Percentiles rank a stretch among this genome's conserved stretches.
Evolutionary conservation across 2,113 vertebrate genomes (phyloP).

Genomic region (Eleginops maclovinus): DNA sequence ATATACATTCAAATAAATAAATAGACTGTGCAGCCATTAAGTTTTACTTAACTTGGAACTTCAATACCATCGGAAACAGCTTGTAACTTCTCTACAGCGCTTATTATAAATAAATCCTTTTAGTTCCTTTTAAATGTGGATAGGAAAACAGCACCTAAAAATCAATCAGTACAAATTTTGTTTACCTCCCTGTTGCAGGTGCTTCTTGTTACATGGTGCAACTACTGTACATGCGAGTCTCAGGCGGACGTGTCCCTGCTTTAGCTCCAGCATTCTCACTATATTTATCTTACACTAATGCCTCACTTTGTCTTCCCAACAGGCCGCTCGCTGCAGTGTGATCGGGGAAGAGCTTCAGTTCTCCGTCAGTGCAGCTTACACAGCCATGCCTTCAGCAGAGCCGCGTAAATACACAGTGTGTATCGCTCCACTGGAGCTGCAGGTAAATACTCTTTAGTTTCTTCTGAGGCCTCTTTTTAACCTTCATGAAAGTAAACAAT

Average conservation of each 20-base stretch:
- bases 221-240: not conserved
- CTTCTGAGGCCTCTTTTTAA: not conserved
- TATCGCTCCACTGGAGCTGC: slow-evolving; percentile 88
- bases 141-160: not conserved
- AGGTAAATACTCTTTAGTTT: slow-evolving; percentile 83
- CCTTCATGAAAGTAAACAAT: not conserved
- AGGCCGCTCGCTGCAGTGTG: slow-evolving; percentile 89
- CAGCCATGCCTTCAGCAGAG: slow-evolving; percentile 3
- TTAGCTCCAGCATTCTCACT: not conserved
- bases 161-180: not conserved
- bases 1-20: too few relatives aligned
- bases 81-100: too few relatives aligned
- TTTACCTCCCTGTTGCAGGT: not conserved
- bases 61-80: too few relatives aligned
- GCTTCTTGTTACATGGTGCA: not conserved
- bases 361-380: slow-evolving; percentile 69
- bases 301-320: slow-evolving; percentile 47
- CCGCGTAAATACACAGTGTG: slow-evolving; percentile 81
- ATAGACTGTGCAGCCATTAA: too few relatives aligned
- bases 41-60: too few relatives aligned
- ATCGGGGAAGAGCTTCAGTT: slow-evolving; percentile 88
- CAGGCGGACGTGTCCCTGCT: slow-evolving; percentile 7
- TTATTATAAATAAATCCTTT: not conserved
- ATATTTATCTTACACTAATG: slow-evolving; percentile 18
- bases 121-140: not conserved